Evolutionary conservation across 2,888 invertebrate species (phyloP), one percentile per base, ranked within the genome.

Genomic region (Spilarctia lutea): DNA sequence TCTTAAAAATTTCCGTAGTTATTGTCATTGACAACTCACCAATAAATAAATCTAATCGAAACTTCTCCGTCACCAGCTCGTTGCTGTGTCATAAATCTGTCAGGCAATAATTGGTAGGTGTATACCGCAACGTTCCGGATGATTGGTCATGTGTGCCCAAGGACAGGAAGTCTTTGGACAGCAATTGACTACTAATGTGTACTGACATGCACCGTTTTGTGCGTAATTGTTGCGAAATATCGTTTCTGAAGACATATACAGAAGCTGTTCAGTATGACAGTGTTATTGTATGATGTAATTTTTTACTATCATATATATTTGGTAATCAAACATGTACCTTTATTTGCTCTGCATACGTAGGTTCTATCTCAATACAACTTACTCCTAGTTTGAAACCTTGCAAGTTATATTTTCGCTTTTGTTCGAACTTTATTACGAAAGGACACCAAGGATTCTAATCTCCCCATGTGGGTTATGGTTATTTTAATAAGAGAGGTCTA

Each of bases 101-200:
- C 85, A 80, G 76, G 67, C 71, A 77, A 69, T 85, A 81, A 80
- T 83, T 76, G 76, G 66, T 75, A 70, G 71, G 72, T 73, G 45
- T 78, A 78, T 77, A 72, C 82, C 71, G 78, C 79, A 79, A 77
- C 69, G 87, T 87, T 86, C 87, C 86, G 82, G 74, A 69, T 79
- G 78, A 87, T 85, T 81, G 83, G 77, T 83, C 79, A 85, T 85
- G 77, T 85, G 79, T 78, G 79, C 73, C 81, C 83, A 85, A 84
- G 81, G 87, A 83, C 86, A 87, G 87, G 86, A 86, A 83, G 82
- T 76, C 76, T 79, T 52, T 60, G 76, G 48, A 82, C 86, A 78
- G 30, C 67, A 60, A 77, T 73, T 74, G 87, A 85, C 79, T 86
- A 75, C 83, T 82, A 86, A 86, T 75, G 73, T 72, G 30, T 65